Conservation (phyloP, 2,797 vertebrate genomes). For the Scarus forsteni region DNA sequence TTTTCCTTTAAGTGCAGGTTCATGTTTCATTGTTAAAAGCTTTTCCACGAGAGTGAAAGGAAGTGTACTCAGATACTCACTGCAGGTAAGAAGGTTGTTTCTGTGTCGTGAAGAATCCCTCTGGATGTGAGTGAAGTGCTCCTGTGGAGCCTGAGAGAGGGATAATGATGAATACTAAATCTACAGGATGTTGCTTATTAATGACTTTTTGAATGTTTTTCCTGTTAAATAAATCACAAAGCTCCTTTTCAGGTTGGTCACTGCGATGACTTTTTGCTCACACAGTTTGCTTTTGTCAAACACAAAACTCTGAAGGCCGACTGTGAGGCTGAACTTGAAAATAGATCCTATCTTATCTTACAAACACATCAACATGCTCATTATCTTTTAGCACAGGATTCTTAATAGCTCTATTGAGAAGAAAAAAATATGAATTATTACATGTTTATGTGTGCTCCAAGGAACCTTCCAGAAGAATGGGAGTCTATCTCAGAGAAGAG, state of each 20-base stretch:
- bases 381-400: slow-evolving; percentile 4
- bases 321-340: background rate
- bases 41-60: background rate
- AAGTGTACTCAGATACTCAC: slow-evolving; percentile 6
- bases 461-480: background rate
- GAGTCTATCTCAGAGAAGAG: slow-evolving; percentile 5
- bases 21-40: slow-evolving; percentile 23
- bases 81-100: slow-evolving; percentile 23
- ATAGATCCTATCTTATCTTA: background rate
- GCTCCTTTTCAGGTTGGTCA: slow-evolving; percentile 12
- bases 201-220: slow-evolving; percentile 20
- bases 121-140: slow-evolving; percentile 11
- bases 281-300: slow-evolving; percentile 5
- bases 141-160: background rate
- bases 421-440: no score
- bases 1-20: slow-evolving; percentile 33
- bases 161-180: slow-evolving; percentile 6
- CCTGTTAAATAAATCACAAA: slow-evolving; percentile 27
- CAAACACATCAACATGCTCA: background rate
- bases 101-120: slow-evolving; percentile 1
- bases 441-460: no score
- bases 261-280: background rate
- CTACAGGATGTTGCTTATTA: slow-evolving; percentile 10
- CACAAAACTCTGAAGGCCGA: slow-evolving; percentile 1
- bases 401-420: background rate